These are phyloP conservation scores for Trachelipus rathkii DNA, from an alignment of 1,140 invertebrate genomes.

Conservation along the genomic window DNA sequence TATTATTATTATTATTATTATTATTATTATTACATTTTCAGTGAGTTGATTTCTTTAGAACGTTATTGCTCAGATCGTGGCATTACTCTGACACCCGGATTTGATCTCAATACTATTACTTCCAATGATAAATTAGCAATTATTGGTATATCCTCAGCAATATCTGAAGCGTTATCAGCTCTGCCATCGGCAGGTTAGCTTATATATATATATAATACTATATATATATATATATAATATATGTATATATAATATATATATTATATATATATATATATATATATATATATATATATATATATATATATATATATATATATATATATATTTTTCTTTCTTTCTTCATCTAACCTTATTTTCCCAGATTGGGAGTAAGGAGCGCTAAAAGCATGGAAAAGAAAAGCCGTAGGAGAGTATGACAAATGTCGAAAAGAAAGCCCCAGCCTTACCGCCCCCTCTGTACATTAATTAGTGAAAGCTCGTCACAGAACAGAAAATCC, in stretches of 20 bases:
- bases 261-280: neutral
- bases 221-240: conserved; percentile 39
- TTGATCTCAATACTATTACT: conserved; percentile 60
- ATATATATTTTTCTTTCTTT: too few species aligned
- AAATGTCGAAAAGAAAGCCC: too few species aligned
- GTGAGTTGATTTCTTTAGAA: conserved; percentile 62
- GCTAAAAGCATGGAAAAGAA: too few species aligned
- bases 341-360: too few species aligned
- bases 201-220: conserved; percentile 13
- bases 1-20: too few species aligned
- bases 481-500: too few species aligned
- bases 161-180: conserved; percentile 57
- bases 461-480: too few species aligned
- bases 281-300: neutral
- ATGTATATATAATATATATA: neutral
- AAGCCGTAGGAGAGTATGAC: too few species aligned
- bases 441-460: too few species aligned
- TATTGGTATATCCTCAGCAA: conserved; percentile 50
- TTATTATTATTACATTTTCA: conserved; percentile 38
- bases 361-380: too few species aligned
- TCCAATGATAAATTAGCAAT: conserved; percentile 32
- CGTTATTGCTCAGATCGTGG: conserved; percentile 58
- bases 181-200: conserved; percentile 54
- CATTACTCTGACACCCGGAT: conserved; percentile 58
- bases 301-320: neutral